Evolutionary conservation across 2,113 vertebrate species (phyloP).

Genomic region (Pygoscelis adeliae): DNA sequence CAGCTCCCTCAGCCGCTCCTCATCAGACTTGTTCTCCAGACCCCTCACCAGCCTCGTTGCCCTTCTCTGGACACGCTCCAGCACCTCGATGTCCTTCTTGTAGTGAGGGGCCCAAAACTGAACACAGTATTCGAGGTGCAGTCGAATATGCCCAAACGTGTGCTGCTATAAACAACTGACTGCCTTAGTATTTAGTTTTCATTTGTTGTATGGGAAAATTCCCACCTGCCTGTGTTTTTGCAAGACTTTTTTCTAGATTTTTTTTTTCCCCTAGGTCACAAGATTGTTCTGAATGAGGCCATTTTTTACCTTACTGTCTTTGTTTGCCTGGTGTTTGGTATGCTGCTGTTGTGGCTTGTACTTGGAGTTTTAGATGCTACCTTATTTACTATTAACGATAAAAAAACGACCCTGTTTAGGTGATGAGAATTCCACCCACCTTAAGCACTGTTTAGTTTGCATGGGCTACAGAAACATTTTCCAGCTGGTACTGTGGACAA

Average conservation of each 20-base stretch:
- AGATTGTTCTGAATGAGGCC: not conserved
- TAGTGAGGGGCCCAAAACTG: not conserved
- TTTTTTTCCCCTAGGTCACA: not conserved
- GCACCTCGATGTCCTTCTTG: not conserved
- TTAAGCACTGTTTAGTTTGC: not conserved
- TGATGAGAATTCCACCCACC: not conserved
- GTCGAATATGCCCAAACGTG: not conserved
- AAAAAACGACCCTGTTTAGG: not conserved
- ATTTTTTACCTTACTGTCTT: not conserved
- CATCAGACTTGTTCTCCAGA: rapidly evolving
- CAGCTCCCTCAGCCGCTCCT: not conserved
- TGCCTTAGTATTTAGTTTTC: not conserved
- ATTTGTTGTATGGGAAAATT: not conserved
- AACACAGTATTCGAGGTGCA: rapidly evolving
- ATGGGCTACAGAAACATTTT: not conserved
- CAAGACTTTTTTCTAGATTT: not conserved
- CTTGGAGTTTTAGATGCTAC: not conserved
- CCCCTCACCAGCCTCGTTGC: not conserved
- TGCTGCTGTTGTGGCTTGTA: not conserved
- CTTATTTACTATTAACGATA: not conserved
- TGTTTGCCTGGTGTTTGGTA: not conserved
- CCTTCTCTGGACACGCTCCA: not conserved
- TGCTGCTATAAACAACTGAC: not conserved
- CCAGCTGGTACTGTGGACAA: not conserved
- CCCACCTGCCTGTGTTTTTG: not conserved